Percentiles rank a stretch among this genome's conserved stretches.
Evolutionary conservation across 2,888 invertebrate genomes (phyloP).

Genomic region (Diarsia rubi): DNA sequence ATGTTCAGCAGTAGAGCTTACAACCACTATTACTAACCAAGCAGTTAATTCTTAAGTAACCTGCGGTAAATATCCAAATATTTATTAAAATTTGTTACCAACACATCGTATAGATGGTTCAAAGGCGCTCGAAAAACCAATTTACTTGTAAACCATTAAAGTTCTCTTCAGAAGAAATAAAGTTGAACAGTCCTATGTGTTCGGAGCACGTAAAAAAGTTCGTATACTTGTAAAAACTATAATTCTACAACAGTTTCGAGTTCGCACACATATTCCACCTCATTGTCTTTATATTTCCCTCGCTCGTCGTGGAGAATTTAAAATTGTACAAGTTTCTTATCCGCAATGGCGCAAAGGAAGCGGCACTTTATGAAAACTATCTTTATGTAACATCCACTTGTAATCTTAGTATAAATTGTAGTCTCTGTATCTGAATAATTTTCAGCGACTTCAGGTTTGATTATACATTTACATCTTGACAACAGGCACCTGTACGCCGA

Average conservation of each 20-base stretch:
- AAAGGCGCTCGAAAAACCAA: background rate
- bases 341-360: slow-evolving; percentile 27
- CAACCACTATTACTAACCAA: background rate
- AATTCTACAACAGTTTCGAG: slow-evolving; percentile 36
- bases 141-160: background rate
- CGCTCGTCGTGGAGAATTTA: slow-evolving; percentile 14
- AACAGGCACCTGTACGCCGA: background rate
- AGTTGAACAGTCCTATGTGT: slow-evolving; percentile 6
- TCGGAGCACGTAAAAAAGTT: slow-evolving; percentile 24
- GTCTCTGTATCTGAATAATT: background rate
- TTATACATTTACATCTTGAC: background rate
- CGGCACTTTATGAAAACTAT: slow-evolving; percentile 2
- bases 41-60: background rate
- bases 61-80: background rate
- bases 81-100: background rate
- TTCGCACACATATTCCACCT: slow-evolving; percentile 39
- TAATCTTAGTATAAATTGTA: background rate
- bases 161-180: background rate
- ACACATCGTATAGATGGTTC: background rate
- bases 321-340: slow-evolving; percentile 39
- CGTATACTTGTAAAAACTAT: slow-evolving; percentile 44
- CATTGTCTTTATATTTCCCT: slow-evolving; percentile 39
- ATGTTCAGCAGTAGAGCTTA: background rate
- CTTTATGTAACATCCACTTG: slow-evolving; percentile 2
- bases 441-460: background rate